These are phyloP conservation scores for Euproctis similis DNA, from an alignment of 2,888 invertebrate species.

Conservation along the genomic window DNA sequence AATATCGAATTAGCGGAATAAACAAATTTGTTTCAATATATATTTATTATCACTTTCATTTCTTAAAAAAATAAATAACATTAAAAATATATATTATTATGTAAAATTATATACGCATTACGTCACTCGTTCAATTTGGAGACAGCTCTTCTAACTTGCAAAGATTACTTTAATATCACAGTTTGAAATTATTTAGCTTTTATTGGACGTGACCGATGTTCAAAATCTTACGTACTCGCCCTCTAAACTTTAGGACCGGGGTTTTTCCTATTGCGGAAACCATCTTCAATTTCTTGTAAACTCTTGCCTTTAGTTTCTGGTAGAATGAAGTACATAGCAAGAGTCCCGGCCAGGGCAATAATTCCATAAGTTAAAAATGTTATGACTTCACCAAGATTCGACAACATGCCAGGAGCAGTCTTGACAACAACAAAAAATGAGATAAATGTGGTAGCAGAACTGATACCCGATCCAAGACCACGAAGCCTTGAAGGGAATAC, in stretches of 20 bases:
- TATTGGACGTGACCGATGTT: slow-evolving; percentile 34
- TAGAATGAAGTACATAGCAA: slow-evolving; percentile 74
- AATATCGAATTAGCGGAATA: no score
- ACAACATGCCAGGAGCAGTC: slow-evolving; percentile 78
- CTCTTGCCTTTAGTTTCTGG: slow-evolving; percentile 83
- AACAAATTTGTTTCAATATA: no score
- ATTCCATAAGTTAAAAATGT: slow-evolving; percentile 79
- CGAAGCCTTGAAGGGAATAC: slow-evolving; percentile 78
- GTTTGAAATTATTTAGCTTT: slow-evolving; percentile 45
- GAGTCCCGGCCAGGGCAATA: slow-evolving; percentile 74
- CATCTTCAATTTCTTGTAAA: slow-evolving; percentile 80
- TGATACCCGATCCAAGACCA: slow-evolving; percentile 80
- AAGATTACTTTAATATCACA: slow-evolving; percentile 60
- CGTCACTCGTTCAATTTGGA: slow-evolving; percentile 8
- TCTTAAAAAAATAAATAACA: slow-evolving; percentile 11
- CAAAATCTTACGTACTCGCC: slow-evolving; percentile 19
- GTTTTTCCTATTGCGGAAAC: slow-evolving; percentile 53
- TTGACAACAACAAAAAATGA: slow-evolving; percentile 81
- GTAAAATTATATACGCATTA: neutral
- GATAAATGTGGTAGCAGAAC: slow-evolving; percentile 78
- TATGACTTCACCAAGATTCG: slow-evolving; percentile 71
- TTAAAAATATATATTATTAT: neutral
- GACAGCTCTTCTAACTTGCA: slow-evolving; percentile 19
- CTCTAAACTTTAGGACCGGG: slow-evolving; percentile 32
- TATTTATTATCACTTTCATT: slow-evolving; percentile 9